Percentiles rank a stretch among this genome's conserved stretches.
These are phyloP conservation scores for Drosophila lutescens DNA, from an alignment of 2,888 invertebrate species.

Conservation along the genomic window DNA sequence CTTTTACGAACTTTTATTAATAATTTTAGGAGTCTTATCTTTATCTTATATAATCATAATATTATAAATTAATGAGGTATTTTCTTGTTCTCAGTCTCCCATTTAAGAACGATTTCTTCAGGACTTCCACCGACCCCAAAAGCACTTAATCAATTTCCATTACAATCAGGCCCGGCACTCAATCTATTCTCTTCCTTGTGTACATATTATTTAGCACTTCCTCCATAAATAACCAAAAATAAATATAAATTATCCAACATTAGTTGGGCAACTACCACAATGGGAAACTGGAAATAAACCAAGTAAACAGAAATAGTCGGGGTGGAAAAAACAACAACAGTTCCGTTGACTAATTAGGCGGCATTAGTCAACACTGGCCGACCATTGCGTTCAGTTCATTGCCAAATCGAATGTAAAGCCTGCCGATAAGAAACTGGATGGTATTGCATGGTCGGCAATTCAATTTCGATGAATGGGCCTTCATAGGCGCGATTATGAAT, in stretches of 20 bases:
- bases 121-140: not conserved
- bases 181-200: conserved; percentile 1
- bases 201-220: conserved; percentile 14
- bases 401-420: conserved; percentile 69
- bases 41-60: too few species aligned
- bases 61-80: too few species aligned
- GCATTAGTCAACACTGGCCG: conserved; percentile 64
- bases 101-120: too few species aligned
- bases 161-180: conserved; percentile 9
- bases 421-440: conserved; percentile 51
- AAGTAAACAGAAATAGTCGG: conserved; percentile 44
- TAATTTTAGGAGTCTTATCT: too few species aligned
- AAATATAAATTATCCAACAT: conserved; percentile 63
- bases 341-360: conserved; percentile 63
- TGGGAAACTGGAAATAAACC: conserved; percentile 24
- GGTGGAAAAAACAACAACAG: conserved; percentile 27
- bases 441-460: conserved; percentile 26
- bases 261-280: conserved; percentile 28
- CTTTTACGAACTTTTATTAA: too few species aligned
- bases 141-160: conserved; percentile 33
- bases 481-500: conserved; percentile 62
- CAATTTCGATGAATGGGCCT: conserved; percentile 13
- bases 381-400: conserved; percentile 22
- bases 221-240: conserved; percentile 51
- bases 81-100: too few species aligned